phyloP scores from a whole-genome alignment of 2,113 vertebrate genomes.

The Halichoerus grypus region DNA sequence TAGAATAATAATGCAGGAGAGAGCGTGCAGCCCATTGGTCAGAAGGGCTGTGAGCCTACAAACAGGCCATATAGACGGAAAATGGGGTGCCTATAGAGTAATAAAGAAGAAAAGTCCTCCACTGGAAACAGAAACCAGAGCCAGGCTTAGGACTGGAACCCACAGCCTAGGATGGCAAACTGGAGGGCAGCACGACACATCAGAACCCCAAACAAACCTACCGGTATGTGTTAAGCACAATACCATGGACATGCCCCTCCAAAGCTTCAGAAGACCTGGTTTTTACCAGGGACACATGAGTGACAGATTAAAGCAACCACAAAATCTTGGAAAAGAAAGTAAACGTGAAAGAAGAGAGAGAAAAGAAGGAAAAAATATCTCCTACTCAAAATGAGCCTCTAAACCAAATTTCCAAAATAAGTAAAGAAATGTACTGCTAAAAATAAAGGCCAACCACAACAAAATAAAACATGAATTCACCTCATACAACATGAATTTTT shows the following conservation, averaged over 20 bases:
- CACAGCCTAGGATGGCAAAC: too few relatives aligned
- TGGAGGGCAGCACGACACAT: rapidly evolving
- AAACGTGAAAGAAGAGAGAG: background rate
- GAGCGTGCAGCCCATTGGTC: background rate
- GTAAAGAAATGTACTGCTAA: background rate
- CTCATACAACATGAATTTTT: background rate
- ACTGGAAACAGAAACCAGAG: background rate
- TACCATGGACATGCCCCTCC: rapidly evolving
- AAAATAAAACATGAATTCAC: background rate
- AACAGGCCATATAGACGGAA: background rate
- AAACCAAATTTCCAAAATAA: background rate
- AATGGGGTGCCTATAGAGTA: background rate
- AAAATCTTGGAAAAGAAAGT: background rate
- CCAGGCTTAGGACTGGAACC: background rate
- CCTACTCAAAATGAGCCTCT: background rate
- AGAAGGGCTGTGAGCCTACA: background rate
- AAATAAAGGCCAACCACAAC: background rate
- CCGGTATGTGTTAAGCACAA: background rate
- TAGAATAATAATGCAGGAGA: too few relatives aligned
- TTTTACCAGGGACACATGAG: background rate
- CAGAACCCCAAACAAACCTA: background rate
- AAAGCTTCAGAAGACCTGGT: background rate
- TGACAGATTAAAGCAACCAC: background rate
- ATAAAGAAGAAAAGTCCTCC: background rate
- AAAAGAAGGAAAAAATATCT: background rate